phyloP scores from a whole-genome alignment of 2,888 invertebrate genomes.

The Gymnocheta viridis region DNA sequence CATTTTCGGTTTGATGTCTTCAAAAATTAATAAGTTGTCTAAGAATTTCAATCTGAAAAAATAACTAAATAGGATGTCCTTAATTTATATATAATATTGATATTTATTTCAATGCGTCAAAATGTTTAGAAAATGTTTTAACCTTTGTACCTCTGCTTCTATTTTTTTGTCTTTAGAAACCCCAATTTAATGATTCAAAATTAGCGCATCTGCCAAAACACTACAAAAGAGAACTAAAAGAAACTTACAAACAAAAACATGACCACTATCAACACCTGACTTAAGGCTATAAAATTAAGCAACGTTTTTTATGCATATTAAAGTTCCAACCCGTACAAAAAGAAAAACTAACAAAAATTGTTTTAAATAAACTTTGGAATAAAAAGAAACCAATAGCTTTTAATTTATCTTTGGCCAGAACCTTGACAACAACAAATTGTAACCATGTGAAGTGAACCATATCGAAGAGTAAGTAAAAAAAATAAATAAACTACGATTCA shows the following conservation, averaged over 20 bases:
- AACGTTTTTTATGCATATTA: neutral
- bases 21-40: no score
- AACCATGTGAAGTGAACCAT: slow-evolving; percentile 30
- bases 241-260: neutral
- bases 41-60: no score
- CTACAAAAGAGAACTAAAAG: neutral
- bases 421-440: slow-evolving; percentile 22
- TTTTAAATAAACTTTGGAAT: neutral
- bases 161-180: neutral
- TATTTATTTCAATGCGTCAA: no score
- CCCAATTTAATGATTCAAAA: slow-evolving; percentile 12
- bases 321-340: neutral
- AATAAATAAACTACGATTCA: slow-evolving; percentile 30
- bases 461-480: slow-evolving; percentile 10
- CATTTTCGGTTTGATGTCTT: no score
- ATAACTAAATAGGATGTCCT: no score
- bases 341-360: neutral
- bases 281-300: slow-evolving; percentile 26
- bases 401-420: slow-evolving; percentile 18
- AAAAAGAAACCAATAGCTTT: neutral
- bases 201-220: slow-evolving; percentile 15
- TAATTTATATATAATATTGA: no score
- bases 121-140: neutral
- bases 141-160: neutral
- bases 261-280: slow-evolving; percentile 30